A percentile compares a stretch with the other conserved stretches of the same genome.
phyloP scores from a whole-genome alignment of 2,113 vertebrate species.

The Lampris megalopsis region DNA sequence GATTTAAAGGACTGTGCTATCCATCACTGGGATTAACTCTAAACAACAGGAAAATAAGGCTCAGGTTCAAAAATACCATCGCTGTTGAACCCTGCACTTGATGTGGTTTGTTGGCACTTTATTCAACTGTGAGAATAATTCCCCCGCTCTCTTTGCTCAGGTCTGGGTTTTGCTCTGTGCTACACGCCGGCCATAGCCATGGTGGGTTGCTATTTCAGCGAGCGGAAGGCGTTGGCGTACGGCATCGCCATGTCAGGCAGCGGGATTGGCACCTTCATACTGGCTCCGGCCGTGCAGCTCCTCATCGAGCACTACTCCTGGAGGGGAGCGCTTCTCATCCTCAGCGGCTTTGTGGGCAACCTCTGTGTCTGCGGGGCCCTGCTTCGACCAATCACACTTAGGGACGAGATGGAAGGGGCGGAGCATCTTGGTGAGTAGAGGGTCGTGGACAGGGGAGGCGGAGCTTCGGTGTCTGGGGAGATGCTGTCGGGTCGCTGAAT shows the following conservation, averaged over 20 bases:
- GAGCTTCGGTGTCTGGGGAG: too few species aligned
- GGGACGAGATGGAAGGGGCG: constrained; percentile 67
- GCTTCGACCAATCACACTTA: constrained; percentile 87
- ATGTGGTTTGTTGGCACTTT: too few species aligned
- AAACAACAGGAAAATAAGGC: too few species aligned
- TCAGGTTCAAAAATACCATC: too few species aligned
- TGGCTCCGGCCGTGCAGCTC: constrained; percentile 92
- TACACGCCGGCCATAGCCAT: constrained; percentile 94
- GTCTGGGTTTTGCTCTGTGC: constrained; percentile 93
- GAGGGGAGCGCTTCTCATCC: constrained; percentile 92
- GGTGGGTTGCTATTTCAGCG: constrained; percentile 94
- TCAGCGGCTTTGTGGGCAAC: constrained; percentile 92
- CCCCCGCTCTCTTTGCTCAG: constrained; percentile 66
- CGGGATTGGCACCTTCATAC: constrained; percentile 93
- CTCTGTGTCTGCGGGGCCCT: constrained; percentile 95
- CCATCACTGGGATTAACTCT: too few species aligned
- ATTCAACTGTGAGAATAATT: background rate
- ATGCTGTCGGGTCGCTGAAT: too few species aligned
- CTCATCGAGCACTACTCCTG: constrained; percentile 95
- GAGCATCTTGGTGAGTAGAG: constrained; percentile 4
- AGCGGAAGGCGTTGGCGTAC: constrained; percentile 90
- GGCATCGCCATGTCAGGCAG: constrained; percentile 96
- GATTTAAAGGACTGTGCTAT: too few species aligned
- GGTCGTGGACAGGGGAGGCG: too few species aligned
- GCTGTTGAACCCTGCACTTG: too few species aligned